Evolutionary conservation across 2,113 vertebrate species (phyloP).

Genomic region (Heteronetta atricapilla): DNA sequence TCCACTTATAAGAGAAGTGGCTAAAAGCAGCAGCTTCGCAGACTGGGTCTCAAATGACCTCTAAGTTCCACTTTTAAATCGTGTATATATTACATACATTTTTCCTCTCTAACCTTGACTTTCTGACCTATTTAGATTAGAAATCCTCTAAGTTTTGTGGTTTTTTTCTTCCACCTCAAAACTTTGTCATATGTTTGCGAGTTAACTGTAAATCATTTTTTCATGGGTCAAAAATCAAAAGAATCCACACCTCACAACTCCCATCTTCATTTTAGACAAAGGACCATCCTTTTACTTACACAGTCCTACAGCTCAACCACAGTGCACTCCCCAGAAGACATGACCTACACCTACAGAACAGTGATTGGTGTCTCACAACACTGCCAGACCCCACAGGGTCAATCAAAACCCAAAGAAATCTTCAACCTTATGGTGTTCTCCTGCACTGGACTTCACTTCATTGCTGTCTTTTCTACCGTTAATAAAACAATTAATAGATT

Average conservation of each 20-base stretch:
- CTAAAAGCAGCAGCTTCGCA: not conserved
- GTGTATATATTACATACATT: too few relatives aligned
- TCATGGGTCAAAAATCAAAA: not conserved
- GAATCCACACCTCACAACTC: not conserved
- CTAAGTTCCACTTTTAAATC: not conserved
- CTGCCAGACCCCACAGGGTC: not conserved
- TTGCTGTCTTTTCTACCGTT: not conserved
- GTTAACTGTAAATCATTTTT: not conserved
- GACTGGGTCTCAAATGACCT: not conserved
- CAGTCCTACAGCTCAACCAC: not conserved
- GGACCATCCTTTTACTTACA: not conserved
- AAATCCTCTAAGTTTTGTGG: not conserved
- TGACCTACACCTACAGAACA: not conserved
- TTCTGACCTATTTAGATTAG: not conserved
- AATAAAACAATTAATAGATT: not conserved
- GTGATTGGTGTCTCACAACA: not conserved
- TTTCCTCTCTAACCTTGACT: not conserved
- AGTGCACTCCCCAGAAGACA: not conserved
- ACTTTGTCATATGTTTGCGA: not conserved
- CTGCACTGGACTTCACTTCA: not conserved
- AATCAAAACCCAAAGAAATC: not conserved
- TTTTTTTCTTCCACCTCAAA: not conserved
- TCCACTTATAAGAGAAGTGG: not conserved
- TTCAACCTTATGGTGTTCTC: not conserved
- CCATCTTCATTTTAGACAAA: not conserved